Base-by-base conservation (phyloP, 2,113 vertebrate species). In the Thymallus thymallus region DNA sequence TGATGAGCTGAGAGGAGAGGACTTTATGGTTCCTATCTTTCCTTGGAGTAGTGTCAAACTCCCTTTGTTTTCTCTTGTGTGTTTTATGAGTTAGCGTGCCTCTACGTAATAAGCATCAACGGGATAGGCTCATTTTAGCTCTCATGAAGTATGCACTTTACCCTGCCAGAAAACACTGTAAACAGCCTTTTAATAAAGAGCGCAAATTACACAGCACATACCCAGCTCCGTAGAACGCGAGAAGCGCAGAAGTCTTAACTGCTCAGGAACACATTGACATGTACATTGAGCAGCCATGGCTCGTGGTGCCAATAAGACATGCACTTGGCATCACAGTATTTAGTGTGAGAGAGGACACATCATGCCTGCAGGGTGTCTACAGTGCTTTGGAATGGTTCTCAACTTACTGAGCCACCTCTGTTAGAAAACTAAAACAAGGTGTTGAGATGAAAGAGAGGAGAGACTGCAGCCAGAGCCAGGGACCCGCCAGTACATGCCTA, bases 381-480 rank as follows among this genome's bases (percentile, higher is more conserved):
- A 48, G 18, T 5, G 30, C 9, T 4, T 71, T 62, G 32, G 35
- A 22, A 23, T 6, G 64, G 14, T 26, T 58, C 30, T n/a, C 22
- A 9, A 5, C 7, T 13, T 16, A 26, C 51, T 20, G 23, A 29
- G 35, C 10, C 13, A 10, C 62, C 26, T 30, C 62, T 29, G 62
- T 26, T 26, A 16, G 62, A 14, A 64, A 29, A 24, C 24, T 7
- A 67, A 30, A 85, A 46, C 84, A 78, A 85, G 84, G 81, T 77
- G 80, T 81, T 76, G 79, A 85, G 88, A 89, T 90, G 86, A 90
- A 89, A 89, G 86, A 83, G 51, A 9, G 3, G 29, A 20, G 56
- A 26, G 6, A 7, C 29, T 1, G 12, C 24, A 32, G 12, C 35
- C 35, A 16, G 20, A 18, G 30, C 5, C 18, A 20, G 55, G 81